These are phyloP conservation scores for Plestiodon gilberti DNA, from an alignment of 2,113 vertebrate species.

Conservation along the genomic window DNA sequence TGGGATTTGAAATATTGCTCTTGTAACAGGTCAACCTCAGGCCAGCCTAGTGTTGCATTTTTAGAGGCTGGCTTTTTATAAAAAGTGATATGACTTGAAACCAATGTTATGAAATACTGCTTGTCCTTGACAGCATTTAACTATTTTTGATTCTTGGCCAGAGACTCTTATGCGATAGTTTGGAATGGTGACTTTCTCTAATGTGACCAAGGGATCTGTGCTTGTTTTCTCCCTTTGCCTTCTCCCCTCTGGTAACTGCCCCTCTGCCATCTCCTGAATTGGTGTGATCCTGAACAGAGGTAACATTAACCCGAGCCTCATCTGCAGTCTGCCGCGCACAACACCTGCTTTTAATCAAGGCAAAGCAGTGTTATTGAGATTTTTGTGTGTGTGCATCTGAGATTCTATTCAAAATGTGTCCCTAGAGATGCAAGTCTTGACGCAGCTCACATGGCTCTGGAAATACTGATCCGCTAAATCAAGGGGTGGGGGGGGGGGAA, in stretches of 20 bases:
- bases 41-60: neutral
- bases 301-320: neutral
- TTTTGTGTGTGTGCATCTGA: neutral
- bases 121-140: neutral
- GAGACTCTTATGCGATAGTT: neutral
- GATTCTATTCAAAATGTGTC: neutral
- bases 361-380: neutral
- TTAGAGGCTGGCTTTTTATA: neutral
- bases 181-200: neutral
- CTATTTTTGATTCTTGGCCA: neutral
- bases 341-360: neutral
- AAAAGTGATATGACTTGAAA: neutral
- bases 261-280: rapidly evolving
- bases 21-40: neutral
- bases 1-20: neutral
- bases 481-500: no score
- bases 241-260: neutral
- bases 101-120: neutral
- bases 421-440: constrained; percentile 1
- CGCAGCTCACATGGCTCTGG: neutral
- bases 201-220: rapidly evolving
- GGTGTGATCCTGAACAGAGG: neutral
- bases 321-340: constrained; percentile 20
- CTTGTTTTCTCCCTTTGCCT: neutral
- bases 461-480: neutral